These are phyloP conservation scores for Decapterus maruadsi DNA, from an alignment of 2,797 vertebrate genomes.

Conservation along the genomic window DNA sequence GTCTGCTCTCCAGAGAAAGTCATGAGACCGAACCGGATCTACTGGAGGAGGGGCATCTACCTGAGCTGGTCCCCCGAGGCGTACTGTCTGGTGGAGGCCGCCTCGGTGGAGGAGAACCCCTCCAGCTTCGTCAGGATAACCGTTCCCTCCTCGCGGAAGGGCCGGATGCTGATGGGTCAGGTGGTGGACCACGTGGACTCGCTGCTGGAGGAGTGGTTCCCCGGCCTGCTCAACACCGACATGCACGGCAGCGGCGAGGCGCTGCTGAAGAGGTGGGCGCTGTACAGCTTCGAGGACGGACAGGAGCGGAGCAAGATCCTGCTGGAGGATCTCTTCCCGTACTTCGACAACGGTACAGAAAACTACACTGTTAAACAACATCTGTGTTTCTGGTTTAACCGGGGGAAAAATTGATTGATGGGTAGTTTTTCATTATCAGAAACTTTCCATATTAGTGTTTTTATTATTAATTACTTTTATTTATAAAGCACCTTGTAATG, in stretches of 20 bases:
- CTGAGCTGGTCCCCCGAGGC: conserved; percentile 96
- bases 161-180: conserved; percentile 93
- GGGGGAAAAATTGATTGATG: no score
- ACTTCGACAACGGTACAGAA: conserved; percentile 88
- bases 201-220: conserved; percentile 98
- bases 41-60: conserved; percentile 96
- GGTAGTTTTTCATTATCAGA: background rate
- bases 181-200: conserved; percentile 98
- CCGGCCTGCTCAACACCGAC: conserved; percentile 93
- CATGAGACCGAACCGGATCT: conserved; percentile 91
- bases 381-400: background rate
- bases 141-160: conserved; percentile 94
- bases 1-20: conserved; percentile 83
- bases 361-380: background rate
- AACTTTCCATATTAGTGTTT: no score
- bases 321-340: conserved; percentile 92
- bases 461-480: no score
- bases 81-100: conserved; percentile 94
- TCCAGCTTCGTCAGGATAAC: conserved; percentile 95
- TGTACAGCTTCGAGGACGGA: conserved; percentile 93
- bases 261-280: conserved; percentile 95
- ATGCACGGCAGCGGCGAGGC: conserved; percentile 93
- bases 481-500: no score
- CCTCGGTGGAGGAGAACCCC: conserved; percentile 83
- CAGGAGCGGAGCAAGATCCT: conserved; percentile 91